Conservation (phyloP, 2,888 invertebrate genomes). For the Sphaerophoria taeniata region DNA sequence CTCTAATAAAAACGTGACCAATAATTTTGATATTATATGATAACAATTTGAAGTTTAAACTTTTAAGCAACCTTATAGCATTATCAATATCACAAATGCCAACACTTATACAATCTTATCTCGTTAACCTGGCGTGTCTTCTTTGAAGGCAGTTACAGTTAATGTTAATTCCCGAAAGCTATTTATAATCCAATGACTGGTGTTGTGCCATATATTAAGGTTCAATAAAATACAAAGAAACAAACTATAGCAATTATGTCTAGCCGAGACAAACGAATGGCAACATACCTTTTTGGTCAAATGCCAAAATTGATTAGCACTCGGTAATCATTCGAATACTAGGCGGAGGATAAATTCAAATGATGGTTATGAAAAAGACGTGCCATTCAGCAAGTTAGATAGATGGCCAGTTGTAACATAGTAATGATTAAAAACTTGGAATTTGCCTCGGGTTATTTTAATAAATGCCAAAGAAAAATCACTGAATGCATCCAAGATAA, state of each 20-base stretch:
- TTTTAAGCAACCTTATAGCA: not conserved
- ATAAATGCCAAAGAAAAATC: slow-evolving; percentile 15
- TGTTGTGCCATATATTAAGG: not conserved
- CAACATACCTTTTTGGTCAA: slow-evolving; percentile 19
- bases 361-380: slow-evolving; percentile 30
- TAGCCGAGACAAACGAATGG: slow-evolving; percentile 24
- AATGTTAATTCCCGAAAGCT: not conserved
- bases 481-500: slow-evolving; percentile 3
- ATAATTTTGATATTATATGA: not conserved
- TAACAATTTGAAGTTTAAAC: not conserved
- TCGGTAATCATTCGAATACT: not conserved
- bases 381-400: slow-evolving; percentile 3
- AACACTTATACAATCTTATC: not conserved
- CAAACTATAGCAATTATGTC: not conserved
- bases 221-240: slow-evolving; percentile 18
- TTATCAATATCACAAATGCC: not conserved
- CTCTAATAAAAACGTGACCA: too few species aligned
- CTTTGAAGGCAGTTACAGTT: not conserved
- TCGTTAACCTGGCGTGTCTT: not conserved
- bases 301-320: slow-evolving; percentile 12
- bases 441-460: not conserved
- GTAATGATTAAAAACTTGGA: slow-evolving; percentile 1
- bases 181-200: slow-evolving; percentile 7
- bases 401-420: not conserved
- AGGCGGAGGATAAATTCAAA: slow-evolving; percentile 26